A percentile compares a stretch with the other conserved stretches of the same genome.
Evolutionary conservation across 2,113 vertebrate species (phyloP).

Genomic region (Rhegmatorhina hoffmannsi): DNA sequence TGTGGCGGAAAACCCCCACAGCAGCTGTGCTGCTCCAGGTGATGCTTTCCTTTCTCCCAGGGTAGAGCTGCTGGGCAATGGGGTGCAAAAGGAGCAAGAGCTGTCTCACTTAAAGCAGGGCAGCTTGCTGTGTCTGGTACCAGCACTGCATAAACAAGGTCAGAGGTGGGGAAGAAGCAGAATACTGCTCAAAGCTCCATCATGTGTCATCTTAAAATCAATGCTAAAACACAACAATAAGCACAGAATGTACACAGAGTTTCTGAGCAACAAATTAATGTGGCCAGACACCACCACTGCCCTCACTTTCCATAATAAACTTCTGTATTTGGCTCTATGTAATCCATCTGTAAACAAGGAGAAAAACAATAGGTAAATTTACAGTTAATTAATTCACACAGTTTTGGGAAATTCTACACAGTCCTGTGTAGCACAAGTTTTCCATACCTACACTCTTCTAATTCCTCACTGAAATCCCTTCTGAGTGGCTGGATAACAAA

Average conservation of each 20-base stretch:
- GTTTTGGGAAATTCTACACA: neutral
- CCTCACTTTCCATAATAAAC: neutral
- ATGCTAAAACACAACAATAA: neutral
- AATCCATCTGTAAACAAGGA: neutral
- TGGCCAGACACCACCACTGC: fast-evolving
- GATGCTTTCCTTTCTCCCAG: neutral
- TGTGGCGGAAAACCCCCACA: neutral
- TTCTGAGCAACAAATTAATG: neutral
- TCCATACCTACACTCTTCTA: neutral
- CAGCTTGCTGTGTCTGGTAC: neutral
- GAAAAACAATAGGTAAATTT: neutral
- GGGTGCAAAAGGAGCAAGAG: neutral
- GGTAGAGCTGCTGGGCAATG: neutral
- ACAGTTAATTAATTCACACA: neutral
- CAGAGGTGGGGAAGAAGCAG: neutral
- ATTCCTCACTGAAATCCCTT: neutral
- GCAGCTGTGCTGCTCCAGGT: neutral
- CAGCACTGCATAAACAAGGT: neutral
- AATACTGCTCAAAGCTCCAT: neutral
- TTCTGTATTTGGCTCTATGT: neutral
- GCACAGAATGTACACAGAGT: fast-evolving
- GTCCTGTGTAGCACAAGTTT: neutral
- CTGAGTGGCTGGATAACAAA: neutral
- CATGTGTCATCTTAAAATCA: neutral
- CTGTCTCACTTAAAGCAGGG: neutral